phyloP scores from a whole-genome alignment of 2,888 invertebrate genomes.

The Gastrophysa polygoni region DNA sequence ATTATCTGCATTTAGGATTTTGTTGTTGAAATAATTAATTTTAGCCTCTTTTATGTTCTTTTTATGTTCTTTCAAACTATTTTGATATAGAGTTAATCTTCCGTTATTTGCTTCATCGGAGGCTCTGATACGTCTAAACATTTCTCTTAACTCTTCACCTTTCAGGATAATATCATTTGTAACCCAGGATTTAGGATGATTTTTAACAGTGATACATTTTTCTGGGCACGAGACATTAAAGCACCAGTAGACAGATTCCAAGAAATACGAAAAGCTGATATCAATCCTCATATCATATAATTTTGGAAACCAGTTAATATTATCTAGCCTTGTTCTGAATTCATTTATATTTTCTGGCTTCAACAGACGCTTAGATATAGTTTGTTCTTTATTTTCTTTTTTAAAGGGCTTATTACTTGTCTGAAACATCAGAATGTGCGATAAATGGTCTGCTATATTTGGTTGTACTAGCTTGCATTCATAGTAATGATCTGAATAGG shows the following conservation, averaged over 20 bases:
- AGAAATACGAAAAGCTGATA: conserved; percentile 1
- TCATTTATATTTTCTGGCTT: conserved; percentile 1
- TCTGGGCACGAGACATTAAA: background rate
- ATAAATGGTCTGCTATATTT: too few species aligned
- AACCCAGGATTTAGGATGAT: background rate
- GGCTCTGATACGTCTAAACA: background rate
- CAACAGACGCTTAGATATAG: background rate
- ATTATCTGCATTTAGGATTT: background rate
- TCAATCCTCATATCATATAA: conserved; percentile 1
- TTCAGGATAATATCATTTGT: conserved; percentile 3
- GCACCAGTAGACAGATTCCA: conserved; percentile 1
- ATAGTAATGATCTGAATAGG: background rate
- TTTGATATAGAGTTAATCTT: background rate
- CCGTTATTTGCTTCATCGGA: background rate
- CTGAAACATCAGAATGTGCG: background rate
- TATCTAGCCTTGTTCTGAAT: background rate
- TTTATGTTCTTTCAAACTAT: background rate
- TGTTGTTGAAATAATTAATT: too few species aligned
- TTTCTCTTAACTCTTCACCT: background rate
- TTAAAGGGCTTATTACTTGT: background rate
- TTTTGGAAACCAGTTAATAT: background rate
- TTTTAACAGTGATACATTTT: background rate
- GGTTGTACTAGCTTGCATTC: too few species aligned
- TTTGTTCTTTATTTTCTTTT: background rate
- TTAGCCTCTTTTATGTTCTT: background rate